phyloP scores from a whole-genome alignment of 2,888 invertebrate genomes.

The Encarsia formosa region DNA sequence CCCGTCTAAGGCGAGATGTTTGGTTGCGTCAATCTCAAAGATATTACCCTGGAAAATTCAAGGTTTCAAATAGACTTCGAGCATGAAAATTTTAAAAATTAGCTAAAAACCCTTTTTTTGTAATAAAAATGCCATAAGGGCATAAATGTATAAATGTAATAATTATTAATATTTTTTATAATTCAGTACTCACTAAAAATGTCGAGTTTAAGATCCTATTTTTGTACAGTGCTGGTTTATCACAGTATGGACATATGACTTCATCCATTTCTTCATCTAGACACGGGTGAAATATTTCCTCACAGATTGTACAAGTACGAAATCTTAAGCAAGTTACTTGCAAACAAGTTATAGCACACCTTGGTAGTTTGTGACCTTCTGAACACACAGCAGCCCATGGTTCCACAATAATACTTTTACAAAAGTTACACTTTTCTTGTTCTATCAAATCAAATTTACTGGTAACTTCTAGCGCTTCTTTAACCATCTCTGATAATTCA shows the following conservation, averaged over 20 bases:
- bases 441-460: constrained; percentile 22
- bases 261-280: constrained; percentile 37
- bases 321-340: constrained; percentile 40
- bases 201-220: not conserved
- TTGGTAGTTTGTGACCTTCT: constrained; percentile 41
- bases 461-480: constrained; percentile 30
- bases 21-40: too few relatives aligned
- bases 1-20: too few relatives aligned
- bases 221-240: constrained; percentile 36
- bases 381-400: constrained; percentile 37
- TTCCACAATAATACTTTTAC: constrained; percentile 37
- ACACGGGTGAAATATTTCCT: constrained; percentile 41
- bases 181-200: not conserved
- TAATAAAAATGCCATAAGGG: too few relatives aligned
- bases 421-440: constrained; percentile 40
- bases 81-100: too few relatives aligned
- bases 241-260: constrained; percentile 42
- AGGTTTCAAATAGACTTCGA: too few relatives aligned
- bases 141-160: too few relatives aligned
- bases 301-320: constrained; percentile 40
- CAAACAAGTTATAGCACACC: constrained; percentile 43
- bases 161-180: not conserved
- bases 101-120: too few relatives aligned
- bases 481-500: constrained; percentile 24
- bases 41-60: too few relatives aligned